Evolutionary conservation across 2,797 vertebrate genomes (phyloP), one percentile per base, ranked within the genome.

Genomic region (Mus spretus): DNA sequence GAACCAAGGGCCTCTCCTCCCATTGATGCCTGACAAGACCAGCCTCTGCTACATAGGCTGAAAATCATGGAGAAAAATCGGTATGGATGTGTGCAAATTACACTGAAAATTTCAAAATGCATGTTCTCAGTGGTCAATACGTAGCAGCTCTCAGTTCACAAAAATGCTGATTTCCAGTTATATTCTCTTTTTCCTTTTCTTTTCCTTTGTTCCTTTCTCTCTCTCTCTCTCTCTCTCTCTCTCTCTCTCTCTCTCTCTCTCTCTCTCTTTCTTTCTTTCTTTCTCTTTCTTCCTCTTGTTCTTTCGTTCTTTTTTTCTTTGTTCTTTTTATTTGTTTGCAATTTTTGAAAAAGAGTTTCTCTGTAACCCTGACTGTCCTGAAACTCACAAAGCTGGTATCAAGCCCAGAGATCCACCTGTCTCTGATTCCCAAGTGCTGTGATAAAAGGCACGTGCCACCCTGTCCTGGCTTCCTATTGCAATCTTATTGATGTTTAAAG

Each of bases 51-150:
- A 40, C 37, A 40, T 40, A 40, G 6, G 47, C 47, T 81, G 5
- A 75, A 19, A 74, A 9, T 55, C 37, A n/a, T 93, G 44, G 44
- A 70, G 22, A 95, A 80, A 37, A 89, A 40, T 50, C 59, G 75
- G 28, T 87, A 94, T 13, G 90, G 65, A 78, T 14, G 5, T 61
- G 6, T 83, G 37, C n/a, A 22, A 92, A 93, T 5, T 3, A 34
- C 2, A 15, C 1, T 77, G 44, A 26, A 80, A 95, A 92, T 44
- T 24, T 17, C 59, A 77, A 82, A 95, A 70, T 31, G 75, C 19
- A 75, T 40, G 77, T 24, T 89, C 70, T 90, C 34, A 82, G 7
- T 93, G 37, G 83, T 87, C 20, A 91, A 74, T 79, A 53, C 15
- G 20, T 81, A 93, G 57, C 85, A 90, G 13, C 19, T 90, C 7